Evolutionary conservation across 2,113 vertebrate species (phyloP).

Genomic region (Malurus melanocephalus): DNA sequence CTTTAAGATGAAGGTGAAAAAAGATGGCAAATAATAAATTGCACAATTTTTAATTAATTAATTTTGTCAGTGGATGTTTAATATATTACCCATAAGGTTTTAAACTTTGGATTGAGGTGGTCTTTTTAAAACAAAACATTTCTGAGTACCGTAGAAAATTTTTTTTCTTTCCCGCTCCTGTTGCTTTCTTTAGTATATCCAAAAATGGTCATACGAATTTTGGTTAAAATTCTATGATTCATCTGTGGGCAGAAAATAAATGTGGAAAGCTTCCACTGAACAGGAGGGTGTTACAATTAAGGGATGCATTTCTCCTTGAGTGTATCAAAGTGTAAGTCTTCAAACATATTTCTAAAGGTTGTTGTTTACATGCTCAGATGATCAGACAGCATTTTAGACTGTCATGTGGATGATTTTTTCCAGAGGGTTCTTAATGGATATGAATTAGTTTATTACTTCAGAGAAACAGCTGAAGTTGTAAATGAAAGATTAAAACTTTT

Average conservation of each 20-base stretch:
- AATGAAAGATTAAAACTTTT: background rate
- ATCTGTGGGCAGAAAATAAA: slow-evolving; percentile 32
- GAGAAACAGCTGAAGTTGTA: background rate
- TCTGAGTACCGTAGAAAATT: background rate
- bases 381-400: background rate
- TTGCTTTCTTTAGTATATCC: background rate
- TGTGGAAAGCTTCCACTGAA: background rate
- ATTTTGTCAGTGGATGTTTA: background rate
- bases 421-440: background rate
- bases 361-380: background rate
- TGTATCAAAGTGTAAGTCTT: background rate
- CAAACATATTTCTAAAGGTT: background rate
- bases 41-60: background rate
- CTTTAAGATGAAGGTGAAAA: background rate
- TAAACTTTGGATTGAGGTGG: background rate
- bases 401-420: background rate
- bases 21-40: background rate
- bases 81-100: background rate
- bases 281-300: background rate
- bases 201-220: slow-evolving; percentile 23
- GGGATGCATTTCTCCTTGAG: background rate
- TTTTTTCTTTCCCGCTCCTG: background rate
- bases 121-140: background rate
- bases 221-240: slow-evolving; percentile 34
- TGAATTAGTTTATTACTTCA: background rate